These are phyloP conservation scores for Lates calcarifer DNA, from an alignment of 2,113 vertebrate genomes.

Conservation along the genomic window DNA sequence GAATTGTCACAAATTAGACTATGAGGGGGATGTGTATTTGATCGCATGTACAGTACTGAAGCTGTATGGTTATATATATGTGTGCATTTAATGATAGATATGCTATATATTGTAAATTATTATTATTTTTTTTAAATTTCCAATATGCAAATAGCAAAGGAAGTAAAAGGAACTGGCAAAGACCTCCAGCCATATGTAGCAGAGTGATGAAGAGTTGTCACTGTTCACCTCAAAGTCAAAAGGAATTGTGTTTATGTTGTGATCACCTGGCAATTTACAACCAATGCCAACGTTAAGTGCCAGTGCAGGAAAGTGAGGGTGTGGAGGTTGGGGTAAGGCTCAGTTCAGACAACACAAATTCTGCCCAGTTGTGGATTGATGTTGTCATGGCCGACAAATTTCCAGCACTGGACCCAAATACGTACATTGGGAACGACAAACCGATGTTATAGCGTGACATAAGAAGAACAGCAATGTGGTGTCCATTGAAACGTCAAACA, in stretches of 20 bases:
- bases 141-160: neutral
- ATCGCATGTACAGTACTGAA: neutral
- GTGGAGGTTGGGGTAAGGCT: neutral
- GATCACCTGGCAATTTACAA: neutral
- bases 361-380: too few species aligned
- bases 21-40: neutral
- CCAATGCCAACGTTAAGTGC: neutral
- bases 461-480: too few species aligned
- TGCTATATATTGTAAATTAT: too few species aligned
- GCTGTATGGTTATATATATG: neutral
- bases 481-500: too few species aligned
- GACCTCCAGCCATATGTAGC: neutral
- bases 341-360: too few species aligned
- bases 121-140: neutral
- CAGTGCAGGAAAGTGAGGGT: neutral
- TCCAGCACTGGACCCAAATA: too few species aligned
- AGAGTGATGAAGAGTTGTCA: neutral
- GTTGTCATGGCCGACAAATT: too few species aligned
- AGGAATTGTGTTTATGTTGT: neutral
- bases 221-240: neutral
- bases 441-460: too few species aligned
- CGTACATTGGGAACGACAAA: too few species aligned
- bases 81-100: neutral
- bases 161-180: neutral
- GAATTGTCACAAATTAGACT: slow-evolving; percentile 13